Base-by-base conservation (phyloP, 2,113 vertebrate species). In the Misgurnus mizolepis region DNA sequence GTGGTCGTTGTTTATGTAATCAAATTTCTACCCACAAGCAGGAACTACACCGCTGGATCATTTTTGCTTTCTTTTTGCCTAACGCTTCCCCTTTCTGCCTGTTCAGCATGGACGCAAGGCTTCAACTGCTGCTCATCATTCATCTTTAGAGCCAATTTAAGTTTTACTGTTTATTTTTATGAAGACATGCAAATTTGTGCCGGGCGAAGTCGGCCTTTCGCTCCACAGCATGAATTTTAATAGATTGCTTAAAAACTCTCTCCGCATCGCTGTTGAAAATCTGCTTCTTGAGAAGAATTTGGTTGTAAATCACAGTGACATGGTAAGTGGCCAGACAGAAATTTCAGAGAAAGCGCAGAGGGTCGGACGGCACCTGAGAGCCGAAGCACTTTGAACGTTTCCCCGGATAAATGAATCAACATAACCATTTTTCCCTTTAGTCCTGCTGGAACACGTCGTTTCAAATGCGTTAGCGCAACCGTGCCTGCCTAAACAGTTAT, bases 161-260 rank as follows among this genome's bases (percentile, higher is more conserved):
- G 47, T 22, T 77, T 77, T 66, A 77, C 75, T 66, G 61, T 66
- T 65, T 66, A 77, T 77, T 77, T 76, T 77, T 77, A 77, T 77
- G 75, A 77, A 77, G 75, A 77, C 62, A 77, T 77, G 62, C 75
- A 77, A 66, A 77, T 77, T 15, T 3, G 49, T 40, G 47, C 10
- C 5, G 15, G 11, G 61, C 53, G 61, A 22, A 66, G 47, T 65
- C 43, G 15, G 62, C 45, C 75, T 77, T 14, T 4, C 3, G 15
- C 62, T 66, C 62, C 62, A 55, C 10, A 34, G 75, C 62, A 77
- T 77, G 75, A 66, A 77, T 77, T 77, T 77, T 77, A 76, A 76
- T 76, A 77, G 75, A 66, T 77, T 77, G 62, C 75, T 77, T 66
- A 66, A 77, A 77, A 77, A 77, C 62, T 53, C 75, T 53, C 75